A percentile compares a stretch with the other conserved stretches of the same genome.
Conservation (phyloP, 2,888 invertebrate species). For the Pediacus dermestoides region DNA sequence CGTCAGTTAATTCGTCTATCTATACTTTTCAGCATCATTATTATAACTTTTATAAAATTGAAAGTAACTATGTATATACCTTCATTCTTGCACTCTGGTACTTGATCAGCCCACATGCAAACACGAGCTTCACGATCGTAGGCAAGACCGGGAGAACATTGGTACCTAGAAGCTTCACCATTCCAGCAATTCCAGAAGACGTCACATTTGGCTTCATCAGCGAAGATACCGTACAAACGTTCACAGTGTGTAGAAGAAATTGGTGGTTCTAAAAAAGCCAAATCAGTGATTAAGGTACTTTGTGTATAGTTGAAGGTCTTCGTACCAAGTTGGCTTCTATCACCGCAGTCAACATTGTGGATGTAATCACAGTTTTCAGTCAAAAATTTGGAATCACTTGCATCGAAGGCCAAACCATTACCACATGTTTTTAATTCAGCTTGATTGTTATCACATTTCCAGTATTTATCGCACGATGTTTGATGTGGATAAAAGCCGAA, state of each 20-base stretch:
- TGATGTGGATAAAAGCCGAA: slow-evolving; percentile 93
- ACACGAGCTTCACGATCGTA: slow-evolving; percentile 91
- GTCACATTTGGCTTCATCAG: slow-evolving; percentile 83
- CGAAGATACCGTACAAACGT: slow-evolving; percentile 87
- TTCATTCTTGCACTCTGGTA: slow-evolving; percentile 85
- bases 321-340: slow-evolving; percentile 79
- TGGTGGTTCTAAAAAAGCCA: slow-evolving; percentile 66
- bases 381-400: slow-evolving; percentile 81
- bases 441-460: slow-evolving; percentile 88
- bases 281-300: slow-evolving; percentile 3
- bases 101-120: slow-evolving; percentile 96
- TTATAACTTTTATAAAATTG: no score
- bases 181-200: slow-evolving; percentile 98
- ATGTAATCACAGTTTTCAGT: slow-evolving; percentile 94
- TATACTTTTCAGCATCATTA: no score
- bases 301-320: slow-evolving; percentile 18
- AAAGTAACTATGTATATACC: no score
- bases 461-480: slow-evolving; percentile 88
- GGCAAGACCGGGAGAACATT: slow-evolving; percentile 91
- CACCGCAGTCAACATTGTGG: slow-evolving; percentile 91
- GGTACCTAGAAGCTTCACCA: slow-evolving; percentile 89
- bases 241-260: slow-evolving; percentile 80
- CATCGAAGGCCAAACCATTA: slow-evolving; percentile 89
- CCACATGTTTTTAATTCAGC: slow-evolving; percentile 91
- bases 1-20: no score